Percentiles rank a stretch among this genome's conserved stretches.
Evolutionary conservation across 2,797 vertebrate genomes (phyloP).

Genomic region (Gallinago solitaria): DNA sequence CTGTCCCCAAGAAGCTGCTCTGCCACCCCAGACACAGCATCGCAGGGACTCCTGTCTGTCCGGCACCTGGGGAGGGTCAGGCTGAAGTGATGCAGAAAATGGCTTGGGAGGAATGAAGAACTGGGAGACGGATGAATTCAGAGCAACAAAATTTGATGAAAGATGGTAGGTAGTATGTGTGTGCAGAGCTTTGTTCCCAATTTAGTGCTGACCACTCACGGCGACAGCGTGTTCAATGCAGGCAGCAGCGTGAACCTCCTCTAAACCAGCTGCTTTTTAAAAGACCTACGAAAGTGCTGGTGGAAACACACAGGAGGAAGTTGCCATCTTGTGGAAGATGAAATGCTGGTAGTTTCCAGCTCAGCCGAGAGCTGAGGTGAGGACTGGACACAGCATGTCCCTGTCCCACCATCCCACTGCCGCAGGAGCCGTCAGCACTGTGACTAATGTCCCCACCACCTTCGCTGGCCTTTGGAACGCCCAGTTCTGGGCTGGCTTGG

Average conservation of each 20-base stretch:
- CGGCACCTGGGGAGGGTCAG: background rate
- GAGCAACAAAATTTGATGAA: background rate
- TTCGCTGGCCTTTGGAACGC: background rate
- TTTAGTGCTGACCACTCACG: background rate
- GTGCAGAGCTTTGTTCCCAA: background rate
- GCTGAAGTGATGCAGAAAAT: background rate
- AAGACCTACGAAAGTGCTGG: fast-evolving
- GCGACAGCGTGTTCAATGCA: background rate
- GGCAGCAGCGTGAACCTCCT: background rate
- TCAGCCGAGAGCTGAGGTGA: fast-evolving
- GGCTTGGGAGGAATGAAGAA: background rate
- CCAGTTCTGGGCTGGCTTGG: background rate
- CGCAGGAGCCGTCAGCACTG: fast-evolving
- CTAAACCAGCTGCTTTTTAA: background rate
- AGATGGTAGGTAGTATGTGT: fast-evolving
- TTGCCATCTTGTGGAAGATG: background rate
- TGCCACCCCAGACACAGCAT: background rate
- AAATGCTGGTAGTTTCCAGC: background rate
- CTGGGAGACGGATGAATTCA: background rate
- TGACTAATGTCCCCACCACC: fast-evolving
- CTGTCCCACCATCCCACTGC: background rate
- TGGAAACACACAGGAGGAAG: background rate
- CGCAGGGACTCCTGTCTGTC: fast-evolving
- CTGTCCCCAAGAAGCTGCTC: background rate
- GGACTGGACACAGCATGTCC: fast-evolving